phyloP scores from a whole-genome alignment of 2,113 vertebrate genomes.

The Ovibos moschatus region DNA sequence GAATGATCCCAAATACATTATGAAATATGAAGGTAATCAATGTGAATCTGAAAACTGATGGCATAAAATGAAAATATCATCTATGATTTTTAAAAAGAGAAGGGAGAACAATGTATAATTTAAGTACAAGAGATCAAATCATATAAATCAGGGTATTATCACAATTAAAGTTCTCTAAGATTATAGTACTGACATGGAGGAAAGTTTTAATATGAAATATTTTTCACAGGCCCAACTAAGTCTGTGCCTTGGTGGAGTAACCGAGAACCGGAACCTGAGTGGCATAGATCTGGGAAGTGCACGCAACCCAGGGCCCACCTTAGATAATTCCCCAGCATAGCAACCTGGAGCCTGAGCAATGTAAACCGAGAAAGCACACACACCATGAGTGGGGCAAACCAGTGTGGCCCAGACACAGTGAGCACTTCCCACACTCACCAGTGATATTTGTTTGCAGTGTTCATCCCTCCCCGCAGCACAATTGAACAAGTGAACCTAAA shows the following conservation, averaged over 20 bases:
- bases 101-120: not conserved
- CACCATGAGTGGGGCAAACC: not conserved
- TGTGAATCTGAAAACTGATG: not conserved
- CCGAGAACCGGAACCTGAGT: not conserved
- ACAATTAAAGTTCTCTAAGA: not conserved
- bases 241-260: not conserved
- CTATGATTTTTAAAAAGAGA: not conserved
- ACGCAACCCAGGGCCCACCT: rapidly evolving
- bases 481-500: not conserved
- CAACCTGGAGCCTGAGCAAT: not conserved
- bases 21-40: not conserved
- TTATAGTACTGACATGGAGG: not conserved
- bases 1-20: not conserved
- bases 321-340: not conserved
- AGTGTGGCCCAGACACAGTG: not conserved
- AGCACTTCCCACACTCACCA: not conserved
- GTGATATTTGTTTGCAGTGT: not conserved
- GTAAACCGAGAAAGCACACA: not conserved
- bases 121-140: not conserved
- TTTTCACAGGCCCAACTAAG: not conserved
- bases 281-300: not conserved
- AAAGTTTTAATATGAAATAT: not conserved
- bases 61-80: not conserved
- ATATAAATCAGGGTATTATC: not conserved
- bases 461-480: not conserved